phyloP scores from a whole-genome alignment of 2,113 vertebrate genomes.

The Silurus asotus region DNA sequence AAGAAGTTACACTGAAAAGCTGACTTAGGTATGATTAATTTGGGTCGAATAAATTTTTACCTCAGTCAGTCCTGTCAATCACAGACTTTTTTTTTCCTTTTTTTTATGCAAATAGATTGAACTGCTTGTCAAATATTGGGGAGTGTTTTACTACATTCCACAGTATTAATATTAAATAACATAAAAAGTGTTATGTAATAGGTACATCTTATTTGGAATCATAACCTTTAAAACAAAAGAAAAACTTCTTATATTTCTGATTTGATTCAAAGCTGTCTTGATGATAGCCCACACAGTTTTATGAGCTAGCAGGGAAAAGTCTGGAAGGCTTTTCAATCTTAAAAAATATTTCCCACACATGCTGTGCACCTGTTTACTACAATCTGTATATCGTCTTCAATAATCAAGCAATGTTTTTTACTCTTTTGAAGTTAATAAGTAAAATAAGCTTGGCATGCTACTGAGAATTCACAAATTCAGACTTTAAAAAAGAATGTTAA shows the following conservation, averaged over 20 bases:
- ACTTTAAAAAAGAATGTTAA: background rate
- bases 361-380: background rate
- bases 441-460: background rate
- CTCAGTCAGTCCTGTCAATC: background rate
- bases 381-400: background rate
- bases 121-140: background rate
- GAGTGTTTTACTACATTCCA: background rate
- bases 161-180: background rate
- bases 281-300: background rate
- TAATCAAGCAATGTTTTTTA: background rate
- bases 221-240: background rate
- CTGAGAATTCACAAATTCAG: background rate
- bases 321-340: background rate
- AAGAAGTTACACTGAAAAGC: background rate
- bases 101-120: background rate
- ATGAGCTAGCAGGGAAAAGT: background rate
- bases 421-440: too few species aligned
- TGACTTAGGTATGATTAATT: background rate
- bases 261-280: background rate
- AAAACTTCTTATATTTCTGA: background rate
- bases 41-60: background rate
- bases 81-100: background rate
- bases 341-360: slow-evolving; percentile 15
- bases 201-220: background rate
- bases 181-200: background rate